A percentile compares a stretch with the other conserved stretches of the same genome.
These are phyloP conservation scores for Menidia beryllina DNA, from an alignment of 2,113 vertebrate genomes.

Conservation along the genomic window DNA sequence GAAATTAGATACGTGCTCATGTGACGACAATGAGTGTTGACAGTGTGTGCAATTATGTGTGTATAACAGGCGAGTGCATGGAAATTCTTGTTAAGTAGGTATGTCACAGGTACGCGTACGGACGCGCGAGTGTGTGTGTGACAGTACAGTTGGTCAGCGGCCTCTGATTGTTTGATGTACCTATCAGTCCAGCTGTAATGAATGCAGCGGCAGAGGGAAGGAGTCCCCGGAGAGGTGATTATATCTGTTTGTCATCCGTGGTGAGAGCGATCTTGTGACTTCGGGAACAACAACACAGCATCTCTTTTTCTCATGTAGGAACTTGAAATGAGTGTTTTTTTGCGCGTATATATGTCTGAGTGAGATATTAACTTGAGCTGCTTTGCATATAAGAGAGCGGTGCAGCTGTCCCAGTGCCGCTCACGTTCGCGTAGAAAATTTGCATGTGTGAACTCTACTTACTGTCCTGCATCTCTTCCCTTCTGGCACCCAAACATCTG, in stretches of 20 bases:
- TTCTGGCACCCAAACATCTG: slow-evolving; percentile 94
- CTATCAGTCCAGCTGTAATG: slow-evolving; percentile 67
- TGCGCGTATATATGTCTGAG: slow-evolving; percentile 14
- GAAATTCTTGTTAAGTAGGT: slow-evolving; percentile 37
- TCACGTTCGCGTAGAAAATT: slow-evolving; percentile 31
- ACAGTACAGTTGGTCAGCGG: slow-evolving; percentile 44
- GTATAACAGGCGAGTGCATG: slow-evolving; percentile 24
- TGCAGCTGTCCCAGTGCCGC: slow-evolving; percentile 45
- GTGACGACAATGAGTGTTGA: slow-evolving; percentile 66
- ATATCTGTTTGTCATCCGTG: slow-evolving; percentile 76
- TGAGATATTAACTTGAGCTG: slow-evolving; percentile 29
- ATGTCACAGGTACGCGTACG: slow-evolving; percentile 28
- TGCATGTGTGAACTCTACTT: slow-evolving; percentile 49
- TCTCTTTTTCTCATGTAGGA: slow-evolving; percentile 46
- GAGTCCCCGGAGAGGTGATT: slow-evolving; percentile 77
- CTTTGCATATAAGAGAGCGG: slow-evolving; percentile 50
- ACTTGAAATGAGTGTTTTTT: slow-evolving; percentile 31
- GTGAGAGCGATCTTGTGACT: slow-evolving; percentile 63
- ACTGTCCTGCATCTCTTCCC: slow-evolving; percentile 69
- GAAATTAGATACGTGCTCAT: slow-evolving; percentile 69
- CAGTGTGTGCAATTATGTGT: slow-evolving; percentile 65
- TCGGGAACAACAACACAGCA: slow-evolving; percentile 47
- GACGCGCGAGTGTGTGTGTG: slow-evolving; percentile 18
- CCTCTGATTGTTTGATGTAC: slow-evolving; percentile 72
- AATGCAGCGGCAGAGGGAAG: slow-evolving; percentile 67